Evolutionary conservation across 2,888 invertebrate genomes (phyloP).

Genomic region (Lasioglossum morio): DNA sequence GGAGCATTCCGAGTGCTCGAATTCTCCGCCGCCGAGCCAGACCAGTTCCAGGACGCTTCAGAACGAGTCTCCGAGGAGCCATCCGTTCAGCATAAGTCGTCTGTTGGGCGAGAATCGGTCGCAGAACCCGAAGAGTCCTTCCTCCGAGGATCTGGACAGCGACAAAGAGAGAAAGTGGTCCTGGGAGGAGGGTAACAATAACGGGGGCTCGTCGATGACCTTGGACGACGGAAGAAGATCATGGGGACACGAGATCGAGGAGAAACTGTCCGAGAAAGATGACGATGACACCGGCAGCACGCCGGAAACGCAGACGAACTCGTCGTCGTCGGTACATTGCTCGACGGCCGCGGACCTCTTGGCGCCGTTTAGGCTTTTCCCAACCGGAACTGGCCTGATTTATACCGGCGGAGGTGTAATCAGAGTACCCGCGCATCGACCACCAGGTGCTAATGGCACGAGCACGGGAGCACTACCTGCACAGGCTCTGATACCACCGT

Average conservation of each 20-base stretch:
- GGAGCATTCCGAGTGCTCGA: constrained; percentile 78
- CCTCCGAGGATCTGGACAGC: constrained; percentile 78
- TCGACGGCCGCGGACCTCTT: constrained; percentile 76
- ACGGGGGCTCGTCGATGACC: constrained; percentile 68
- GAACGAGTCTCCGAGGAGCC: constrained; percentile 79
- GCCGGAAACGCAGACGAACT: constrained; percentile 75
- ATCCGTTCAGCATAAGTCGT: constrained; percentile 83
- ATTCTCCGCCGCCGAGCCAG: constrained; percentile 72
- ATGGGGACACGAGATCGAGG: constrained; percentile 80
- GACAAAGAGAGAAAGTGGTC: constrained; percentile 80
- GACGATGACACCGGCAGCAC: constrained; percentile 82
- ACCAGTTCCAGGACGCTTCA: constrained; percentile 74
- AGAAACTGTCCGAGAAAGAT: constrained; percentile 81
- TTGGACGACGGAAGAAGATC: constrained; percentile 80
- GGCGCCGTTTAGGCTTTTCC: constrained; percentile 78
- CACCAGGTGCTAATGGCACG: constrained; percentile 85
- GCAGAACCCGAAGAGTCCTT: constrained; percentile 77
- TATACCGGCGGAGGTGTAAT: constrained; percentile 89
- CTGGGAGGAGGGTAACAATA: constrained; percentile 80
- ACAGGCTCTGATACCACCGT: constrained; percentile 77
- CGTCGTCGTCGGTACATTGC: constrained; percentile 71
- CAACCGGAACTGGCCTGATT: constrained; percentile 80
- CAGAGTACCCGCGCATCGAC: constrained; percentile 93
- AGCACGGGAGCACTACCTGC: constrained; percentile 72
- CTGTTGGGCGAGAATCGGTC: constrained; percentile 78